Conservation (phyloP, 1,140 invertebrate genomes). For the Pogonomyrmex californicus region DNA sequence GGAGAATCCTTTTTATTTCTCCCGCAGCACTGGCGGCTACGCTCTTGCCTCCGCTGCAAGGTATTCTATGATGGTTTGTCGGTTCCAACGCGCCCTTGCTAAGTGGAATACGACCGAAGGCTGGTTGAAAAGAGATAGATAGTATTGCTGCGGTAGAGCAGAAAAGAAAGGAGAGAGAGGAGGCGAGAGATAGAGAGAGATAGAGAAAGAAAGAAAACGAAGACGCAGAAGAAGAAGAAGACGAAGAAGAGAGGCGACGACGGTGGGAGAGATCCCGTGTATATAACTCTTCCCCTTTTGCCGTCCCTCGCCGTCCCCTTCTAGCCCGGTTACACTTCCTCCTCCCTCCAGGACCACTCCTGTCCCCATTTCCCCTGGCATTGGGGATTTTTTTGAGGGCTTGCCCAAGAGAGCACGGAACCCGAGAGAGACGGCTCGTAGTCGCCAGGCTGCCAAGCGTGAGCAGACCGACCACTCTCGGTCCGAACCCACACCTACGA, state of each 20-base stretch:
- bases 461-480: slow-evolving; percentile 69
- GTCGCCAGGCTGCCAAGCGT: slow-evolving; percentile 73
- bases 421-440: slow-evolving; percentile 58
- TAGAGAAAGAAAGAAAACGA: slow-evolving; percentile 10
- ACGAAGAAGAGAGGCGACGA: slow-evolving; percentile 31
- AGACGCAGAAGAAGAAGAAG: neutral
- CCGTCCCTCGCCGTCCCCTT: slow-evolving; percentile 33
- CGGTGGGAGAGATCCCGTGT: slow-evolving; percentile 37
- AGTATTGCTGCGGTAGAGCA: slow-evolving; percentile 27
- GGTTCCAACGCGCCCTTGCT: slow-evolving; percentile 82
- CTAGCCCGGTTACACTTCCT: slow-evolving; percentile 51
- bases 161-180: neutral
- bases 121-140: slow-evolving; percentile 53
- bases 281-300: slow-evolving; percentile 62
- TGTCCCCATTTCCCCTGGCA: slow-evolving; percentile 82
- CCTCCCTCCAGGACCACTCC: slow-evolving; percentile 72
- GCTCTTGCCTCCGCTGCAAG: slow-evolving; percentile 76
- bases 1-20: slow-evolving; percentile 80
- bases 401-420: slow-evolving; percentile 54
- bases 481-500: slow-evolving; percentile 62
- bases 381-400: slow-evolving; percentile 81
- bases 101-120: slow-evolving; percentile 83
- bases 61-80: slow-evolving; percentile 84
- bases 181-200: neutral
- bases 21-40: slow-evolving; percentile 73